Conservation (phyloP, 2,113 vertebrate species). For the Sapayoa aenigma region DNA sequence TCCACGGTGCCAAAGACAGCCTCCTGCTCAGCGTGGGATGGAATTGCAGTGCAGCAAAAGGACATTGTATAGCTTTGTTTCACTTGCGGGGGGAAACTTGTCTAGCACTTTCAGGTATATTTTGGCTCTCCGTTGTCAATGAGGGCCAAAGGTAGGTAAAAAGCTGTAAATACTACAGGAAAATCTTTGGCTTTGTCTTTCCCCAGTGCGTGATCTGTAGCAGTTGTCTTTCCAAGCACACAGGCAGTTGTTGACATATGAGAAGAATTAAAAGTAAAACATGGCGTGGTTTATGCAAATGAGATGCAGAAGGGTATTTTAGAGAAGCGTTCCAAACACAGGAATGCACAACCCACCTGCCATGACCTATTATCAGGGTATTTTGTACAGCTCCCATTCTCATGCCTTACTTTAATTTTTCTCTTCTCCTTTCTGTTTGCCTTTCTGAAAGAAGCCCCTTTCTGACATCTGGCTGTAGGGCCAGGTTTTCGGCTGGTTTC, state of each 20-base stretch:
- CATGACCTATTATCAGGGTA: not conserved
- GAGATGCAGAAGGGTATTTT: not conserved
- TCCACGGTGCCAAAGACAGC: accelerated
- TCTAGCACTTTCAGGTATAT: not conserved
- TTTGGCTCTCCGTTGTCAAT: not conserved
- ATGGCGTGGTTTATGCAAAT: not conserved
- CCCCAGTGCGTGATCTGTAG: not conserved
- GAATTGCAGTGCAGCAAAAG: accelerated
- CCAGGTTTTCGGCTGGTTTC: not conserved
- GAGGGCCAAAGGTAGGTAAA: not conserved
- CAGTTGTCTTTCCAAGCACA: not conserved
- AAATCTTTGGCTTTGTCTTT: not conserved
- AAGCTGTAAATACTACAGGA: not conserved
- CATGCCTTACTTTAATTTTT: not conserved
- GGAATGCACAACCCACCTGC: not conserved
- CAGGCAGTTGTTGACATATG: not conserved
- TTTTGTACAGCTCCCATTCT: not conserved
- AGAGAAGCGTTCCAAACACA: not conserved
- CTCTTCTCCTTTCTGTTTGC: not conserved
- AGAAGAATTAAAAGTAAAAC: not conserved
- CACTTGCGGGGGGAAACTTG: not conserved
- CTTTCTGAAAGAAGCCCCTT: not conserved
- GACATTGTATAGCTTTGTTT: not conserved
- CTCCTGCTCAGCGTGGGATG: not conserved
- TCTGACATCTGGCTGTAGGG: not conserved